Evolutionary conservation across 2,797 vertebrate species (phyloP).

Genomic region (Streptopelia turtur): DNA sequence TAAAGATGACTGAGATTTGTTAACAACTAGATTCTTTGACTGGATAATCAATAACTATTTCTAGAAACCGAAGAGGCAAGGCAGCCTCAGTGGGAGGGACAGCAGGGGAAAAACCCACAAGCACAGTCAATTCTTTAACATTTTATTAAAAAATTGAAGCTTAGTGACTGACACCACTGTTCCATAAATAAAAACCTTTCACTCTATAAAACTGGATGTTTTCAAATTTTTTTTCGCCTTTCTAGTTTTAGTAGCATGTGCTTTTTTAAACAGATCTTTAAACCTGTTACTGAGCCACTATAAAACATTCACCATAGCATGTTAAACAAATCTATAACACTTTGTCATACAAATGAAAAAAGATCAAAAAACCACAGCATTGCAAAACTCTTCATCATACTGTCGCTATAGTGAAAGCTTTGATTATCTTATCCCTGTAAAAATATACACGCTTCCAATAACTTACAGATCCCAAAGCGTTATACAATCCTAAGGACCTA

Average conservation of each 20-base stretch:
- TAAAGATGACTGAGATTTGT: background rate
- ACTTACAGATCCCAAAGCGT: background rate
- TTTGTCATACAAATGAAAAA: background rate
- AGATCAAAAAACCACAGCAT: background rate
- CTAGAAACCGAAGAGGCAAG: background rate
- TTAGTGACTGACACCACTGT: background rate
- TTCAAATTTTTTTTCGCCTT: background rate
- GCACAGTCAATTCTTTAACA: background rate
- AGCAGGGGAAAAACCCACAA: background rate
- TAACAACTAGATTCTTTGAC: background rate
- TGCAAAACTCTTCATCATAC: background rate
- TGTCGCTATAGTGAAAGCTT: background rate
- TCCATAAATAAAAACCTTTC: background rate
- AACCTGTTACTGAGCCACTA: background rate
- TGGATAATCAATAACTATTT: background rate
- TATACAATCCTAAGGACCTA: background rate
- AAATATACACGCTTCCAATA: background rate
- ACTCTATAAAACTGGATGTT: background rate
- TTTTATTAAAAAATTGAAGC: background rate
- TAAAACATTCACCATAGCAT: background rate
- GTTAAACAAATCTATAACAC: background rate
- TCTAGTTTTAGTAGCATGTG: background rate
- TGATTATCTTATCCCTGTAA: background rate
- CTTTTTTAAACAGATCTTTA: background rate
- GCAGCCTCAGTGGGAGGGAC: background rate